Evolutionary conservation across 2,888 invertebrate species (phyloP).

Genomic region (Geotrupes spiniger): DNA sequence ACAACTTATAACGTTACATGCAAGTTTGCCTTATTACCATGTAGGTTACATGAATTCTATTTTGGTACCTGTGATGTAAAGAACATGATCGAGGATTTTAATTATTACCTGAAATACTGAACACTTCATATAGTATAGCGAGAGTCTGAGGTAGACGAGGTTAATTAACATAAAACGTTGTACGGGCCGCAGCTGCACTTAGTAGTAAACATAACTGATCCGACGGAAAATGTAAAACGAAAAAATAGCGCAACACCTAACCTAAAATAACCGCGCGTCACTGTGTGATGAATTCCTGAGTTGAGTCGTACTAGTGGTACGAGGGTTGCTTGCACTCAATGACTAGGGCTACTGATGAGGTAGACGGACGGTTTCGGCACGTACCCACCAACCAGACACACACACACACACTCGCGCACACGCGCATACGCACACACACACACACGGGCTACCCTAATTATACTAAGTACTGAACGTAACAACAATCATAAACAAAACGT

Average conservation of each 20-base stretch:
- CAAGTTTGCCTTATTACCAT: too few relatives aligned
- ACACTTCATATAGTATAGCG: slow-evolving; percentile 5
- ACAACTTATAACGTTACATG: too few relatives aligned
- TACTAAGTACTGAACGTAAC: slow-evolving; percentile 15
- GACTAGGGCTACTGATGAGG: slow-evolving; percentile 25
- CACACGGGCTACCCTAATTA: slow-evolving; percentile 15
- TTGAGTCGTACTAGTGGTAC: slow-evolving; percentile 22
- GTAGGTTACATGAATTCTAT: too few relatives aligned
- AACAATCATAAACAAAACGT: slow-evolving; percentile 11
- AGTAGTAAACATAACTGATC: slow-evolving; percentile 6
- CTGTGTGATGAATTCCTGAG: slow-evolving; percentile 22
- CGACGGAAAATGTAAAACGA: slow-evolving; percentile 5
- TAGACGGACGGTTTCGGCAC: slow-evolving; percentile 25
- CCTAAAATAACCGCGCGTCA: slow-evolving; percentile 22
- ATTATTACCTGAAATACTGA: slow-evolving; percentile 16
- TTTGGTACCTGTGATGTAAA: too few relatives aligned
- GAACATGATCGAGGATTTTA: slow-evolving; percentile 6
- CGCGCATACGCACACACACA: slow-evolving; percentile 9
- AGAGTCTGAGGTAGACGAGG: slow-evolving; percentile 17
- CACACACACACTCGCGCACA: slow-evolving; percentile 12
- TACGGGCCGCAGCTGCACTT: slow-evolving; percentile 18
- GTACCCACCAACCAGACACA: too few relatives aligned
- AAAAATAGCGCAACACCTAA: slow-evolving; percentile 16
- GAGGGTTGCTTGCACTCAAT: slow-evolving; percentile 23
- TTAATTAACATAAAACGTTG: slow-evolving; percentile 12